Evolutionary conservation across 2,888 invertebrate genomes (phyloP).

Genomic region (Mimumesa dahlbomi): DNA sequence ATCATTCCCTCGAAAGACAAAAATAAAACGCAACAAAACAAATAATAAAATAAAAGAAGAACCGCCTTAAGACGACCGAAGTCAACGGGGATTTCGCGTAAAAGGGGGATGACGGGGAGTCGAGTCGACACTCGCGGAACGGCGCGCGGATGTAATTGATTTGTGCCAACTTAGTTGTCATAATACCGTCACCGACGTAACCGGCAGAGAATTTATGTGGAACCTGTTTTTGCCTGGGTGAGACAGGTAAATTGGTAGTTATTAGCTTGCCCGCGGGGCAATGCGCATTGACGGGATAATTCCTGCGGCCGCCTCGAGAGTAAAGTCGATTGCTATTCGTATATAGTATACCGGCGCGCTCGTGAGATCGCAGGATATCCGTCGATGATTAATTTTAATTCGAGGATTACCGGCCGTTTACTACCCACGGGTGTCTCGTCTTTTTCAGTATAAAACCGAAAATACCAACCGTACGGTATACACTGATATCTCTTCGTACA

Average conservation of each 20-base stretch:
- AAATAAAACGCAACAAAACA: too few relatives aligned
- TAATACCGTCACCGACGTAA: constrained; percentile 68
- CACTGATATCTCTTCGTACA: too few relatives aligned
- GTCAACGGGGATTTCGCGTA: too few relatives aligned
- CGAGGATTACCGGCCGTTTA: constrained; percentile 10
- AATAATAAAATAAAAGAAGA: too few relatives aligned
- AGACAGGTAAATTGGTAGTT: constrained; percentile 76
- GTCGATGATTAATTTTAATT: constrained; percentile 47
- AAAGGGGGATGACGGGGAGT: neutral
- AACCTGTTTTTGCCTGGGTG: constrained; percentile 69
- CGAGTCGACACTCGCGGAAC: constrained; percentile 44
- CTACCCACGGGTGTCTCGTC: too few relatives aligned
- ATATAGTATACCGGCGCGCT: neutral
- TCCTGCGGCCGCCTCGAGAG: constrained; percentile 29
- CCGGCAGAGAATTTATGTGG: constrained; percentile 70
- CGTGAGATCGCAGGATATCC: constrained; percentile 8
- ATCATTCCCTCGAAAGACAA: too few relatives aligned
- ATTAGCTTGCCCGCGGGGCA: constrained; percentile 69
- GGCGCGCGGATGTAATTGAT: constrained; percentile 68
- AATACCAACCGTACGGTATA: neutral
- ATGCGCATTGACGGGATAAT: constrained; percentile 60
- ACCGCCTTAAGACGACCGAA: neutral
- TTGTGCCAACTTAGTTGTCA: constrained; percentile 72
- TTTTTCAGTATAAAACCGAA: too few relatives aligned
- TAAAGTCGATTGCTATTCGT: constrained; percentile 21